Evolutionary conservation across 53 echinoderm and acorn worm species (phyloP).

Genomic region (Holothuria leucospilota): DNA sequence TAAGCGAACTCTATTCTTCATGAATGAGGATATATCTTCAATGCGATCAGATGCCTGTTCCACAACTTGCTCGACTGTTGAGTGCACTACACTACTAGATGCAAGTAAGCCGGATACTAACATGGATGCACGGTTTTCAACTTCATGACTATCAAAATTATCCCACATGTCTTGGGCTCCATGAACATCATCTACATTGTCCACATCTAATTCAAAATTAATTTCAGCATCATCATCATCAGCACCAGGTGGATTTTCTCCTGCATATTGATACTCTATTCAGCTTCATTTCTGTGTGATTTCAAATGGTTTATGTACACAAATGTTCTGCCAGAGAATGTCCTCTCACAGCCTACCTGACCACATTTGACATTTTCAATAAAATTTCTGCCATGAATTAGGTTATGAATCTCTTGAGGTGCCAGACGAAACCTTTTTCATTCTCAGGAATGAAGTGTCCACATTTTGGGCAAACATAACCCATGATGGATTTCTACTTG

Average conservation of each 20-base stretch:
- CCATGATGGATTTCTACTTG: slow-evolving; percentile 43
- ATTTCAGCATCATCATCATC: slow-evolving; percentile 2
- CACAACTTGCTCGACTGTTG: slow-evolving; percentile 50
- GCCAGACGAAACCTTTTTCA: slow-evolving; percentile 58
- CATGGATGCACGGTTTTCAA: slow-evolving; percentile 50
- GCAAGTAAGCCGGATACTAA: slow-evolving; percentile 45
- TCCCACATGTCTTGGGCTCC: slow-evolving; percentile 54
- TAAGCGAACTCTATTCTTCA: slow-evolving; percentile 36
- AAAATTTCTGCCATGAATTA: slow-evolving; percentile 42
- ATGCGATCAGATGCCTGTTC: slow-evolving; percentile 50
- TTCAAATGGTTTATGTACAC: slow-evolving; percentile 30
- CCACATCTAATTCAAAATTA: slow-evolving; percentile 14
- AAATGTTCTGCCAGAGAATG: slow-evolving; percentile 32
- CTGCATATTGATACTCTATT: slow-evolving; percentile 2
- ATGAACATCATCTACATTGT: slow-evolving; percentile 25
- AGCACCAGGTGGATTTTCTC: slow-evolving; percentile 4
- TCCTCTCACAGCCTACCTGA: slow-evolving; percentile 42
- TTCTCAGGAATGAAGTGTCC: slow-evolving; percentile 53
- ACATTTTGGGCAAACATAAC: slow-evolving; percentile 62
- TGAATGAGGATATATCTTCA: slow-evolving; percentile 44
- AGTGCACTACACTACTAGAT: slow-evolving; percentile 56
- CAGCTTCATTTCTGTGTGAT: not conserved
- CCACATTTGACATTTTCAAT: slow-evolving; percentile 33
- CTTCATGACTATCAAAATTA: slow-evolving; percentile 48
- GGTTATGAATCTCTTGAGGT: slow-evolving; percentile 51